A percentile compares a stretch with the other conserved stretches of the same genome.
These are phyloP conservation scores for Sinocyclocheilus maitianheensis DNA, from an alignment of 2,113 vertebrate species.

Conservation along the genomic window DNA sequence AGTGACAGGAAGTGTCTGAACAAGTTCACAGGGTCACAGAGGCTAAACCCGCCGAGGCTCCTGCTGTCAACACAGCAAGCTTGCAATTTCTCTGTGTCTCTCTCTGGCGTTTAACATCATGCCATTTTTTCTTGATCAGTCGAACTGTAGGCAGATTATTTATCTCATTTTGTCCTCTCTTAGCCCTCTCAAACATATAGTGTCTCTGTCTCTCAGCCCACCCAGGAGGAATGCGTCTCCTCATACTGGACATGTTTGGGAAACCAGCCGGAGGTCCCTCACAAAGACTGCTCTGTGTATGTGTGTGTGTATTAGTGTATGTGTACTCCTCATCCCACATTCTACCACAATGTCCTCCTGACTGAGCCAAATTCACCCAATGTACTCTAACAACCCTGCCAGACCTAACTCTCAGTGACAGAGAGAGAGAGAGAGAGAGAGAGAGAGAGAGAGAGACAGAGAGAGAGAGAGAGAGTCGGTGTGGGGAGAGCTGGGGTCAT, in stretches of 20 bases:
- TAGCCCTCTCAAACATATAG: slow-evolving; percentile 1
- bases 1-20: slow-evolving; percentile 55
- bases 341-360: slow-evolving; percentile 49
- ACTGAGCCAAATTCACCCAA: slow-evolving; percentile 48
- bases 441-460: background rate
- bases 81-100: slow-evolving; percentile 1
- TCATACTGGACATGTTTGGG: slow-evolving; percentile 50
- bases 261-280: slow-evolving; percentile 41
- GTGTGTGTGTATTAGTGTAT: slow-evolving; percentile 23
- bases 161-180: background rate
- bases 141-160: background rate
- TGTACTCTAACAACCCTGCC: slow-evolving; percentile 43
- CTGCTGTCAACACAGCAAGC: background rate
- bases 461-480: background rate
- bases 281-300: slow-evolving; percentile 56
- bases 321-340: slow-evolving; percentile 44
- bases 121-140: background rate
- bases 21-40: slow-evolving; percentile 22
- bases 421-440: background rate
- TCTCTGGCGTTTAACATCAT: background rate
- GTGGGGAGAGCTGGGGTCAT: background rate
- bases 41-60: slow-evolving; percentile 24
- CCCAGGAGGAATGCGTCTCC: slow-evolving; percentile 48
- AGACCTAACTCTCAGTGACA: slow-evolving; percentile 48
- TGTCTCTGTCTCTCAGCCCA: slow-evolving; percentile 46